Evolutionary conservation across 2,888 invertebrate species (phyloP), one percentile per base, ranked within the genome.

Genomic region (Chesias legatella): DNA sequence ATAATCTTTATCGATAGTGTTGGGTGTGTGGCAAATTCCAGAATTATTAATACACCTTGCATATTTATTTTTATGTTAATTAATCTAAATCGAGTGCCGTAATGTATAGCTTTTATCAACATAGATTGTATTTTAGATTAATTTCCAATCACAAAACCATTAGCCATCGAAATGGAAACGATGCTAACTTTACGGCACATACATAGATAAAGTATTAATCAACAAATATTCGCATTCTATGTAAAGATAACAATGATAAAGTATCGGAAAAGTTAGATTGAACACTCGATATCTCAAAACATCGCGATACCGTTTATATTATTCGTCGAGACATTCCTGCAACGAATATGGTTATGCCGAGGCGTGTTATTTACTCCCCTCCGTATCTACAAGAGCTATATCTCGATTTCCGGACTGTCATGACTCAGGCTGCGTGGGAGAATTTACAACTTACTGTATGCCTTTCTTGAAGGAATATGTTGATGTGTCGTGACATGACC

Each of bases 371-470:
- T 58, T 53, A 47, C 54, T 48, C 46, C 37, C 36, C 33, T 37
- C 36, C 36, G 34, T 47, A 36, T 49, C 43, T 52, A 38, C 48
- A 50, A 55, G 58, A 56, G 53, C 34, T 51, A 56, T 60, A 56
- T 57, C 54, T 63, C 58, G 53, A 58, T 69, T 68, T 68, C 65
- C 69, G 60, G 57, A 57, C 51, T 41, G 51, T 10, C 44, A 54
- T 62, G 60, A 63, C 51, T 67, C 60, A 47, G 37, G 45, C 38
- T 50, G 60, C 66, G 66, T 72, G 70, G 71, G 69, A 70, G 66
- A 69, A 63, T 60, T 57, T 50, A 62, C 56, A 65, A 58, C 49
- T 51, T 53, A 48, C 50, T 47, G n/a, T n/a, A n/a, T n/a, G 44
- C 46, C 53, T 45, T 46, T 40, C 39, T 41, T 33, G 34, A 49